Percentiles rank a stretch among this genome's conserved stretches.
phyloP scores from a whole-genome alignment of 2,113 vertebrate species.

The Ancistrus triradiatus region DNA sequence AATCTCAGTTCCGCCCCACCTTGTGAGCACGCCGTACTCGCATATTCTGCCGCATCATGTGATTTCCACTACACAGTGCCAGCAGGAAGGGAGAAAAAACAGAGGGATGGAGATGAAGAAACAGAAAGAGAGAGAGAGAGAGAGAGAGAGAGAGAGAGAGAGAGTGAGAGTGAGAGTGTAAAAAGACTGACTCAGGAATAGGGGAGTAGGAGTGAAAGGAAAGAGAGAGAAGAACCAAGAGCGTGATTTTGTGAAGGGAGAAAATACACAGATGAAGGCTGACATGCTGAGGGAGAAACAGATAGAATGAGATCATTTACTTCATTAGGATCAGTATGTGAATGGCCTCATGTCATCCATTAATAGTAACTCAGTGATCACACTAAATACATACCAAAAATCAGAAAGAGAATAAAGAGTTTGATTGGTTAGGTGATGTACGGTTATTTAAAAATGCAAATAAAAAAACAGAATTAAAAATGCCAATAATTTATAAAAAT shows the following conservation, averaged over 20 bases:
- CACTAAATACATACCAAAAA: too few relatives aligned
- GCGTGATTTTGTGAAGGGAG: slow-evolving; percentile 1
- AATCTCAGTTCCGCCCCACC: slow-evolving; percentile 21
- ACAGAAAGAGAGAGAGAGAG: slow-evolving; percentile 39
- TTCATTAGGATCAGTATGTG: not conserved
- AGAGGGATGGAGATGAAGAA: slow-evolving; percentile 25
- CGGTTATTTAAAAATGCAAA: too few relatives aligned
- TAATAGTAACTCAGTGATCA: too few relatives aligned
- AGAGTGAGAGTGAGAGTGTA: slow-evolving; percentile 32
- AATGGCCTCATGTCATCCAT: too few relatives aligned
- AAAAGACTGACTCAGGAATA: slow-evolving; percentile 34
- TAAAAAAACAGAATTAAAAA: too few relatives aligned
- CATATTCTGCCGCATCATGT: slow-evolving; percentile 90
- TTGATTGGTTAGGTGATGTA: too few relatives aligned
- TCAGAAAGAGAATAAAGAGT: too few relatives aligned
- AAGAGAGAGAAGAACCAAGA: not conserved
- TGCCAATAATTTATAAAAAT: too few relatives aligned
- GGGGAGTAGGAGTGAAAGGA: slow-evolving; percentile 28
- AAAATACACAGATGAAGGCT: slow-evolving; percentile 13
- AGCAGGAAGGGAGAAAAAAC: slow-evolving; percentile 46
- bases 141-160: slow-evolving; percentile 46
- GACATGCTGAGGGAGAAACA: not conserved
- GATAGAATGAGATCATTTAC: not conserved
- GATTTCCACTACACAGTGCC: slow-evolving; percentile 84
- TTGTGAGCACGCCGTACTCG: slow-evolving; percentile 66